Base-by-base conservation (phyloP, 2,797 vertebrate species). In the Coilia nasus region DNA sequence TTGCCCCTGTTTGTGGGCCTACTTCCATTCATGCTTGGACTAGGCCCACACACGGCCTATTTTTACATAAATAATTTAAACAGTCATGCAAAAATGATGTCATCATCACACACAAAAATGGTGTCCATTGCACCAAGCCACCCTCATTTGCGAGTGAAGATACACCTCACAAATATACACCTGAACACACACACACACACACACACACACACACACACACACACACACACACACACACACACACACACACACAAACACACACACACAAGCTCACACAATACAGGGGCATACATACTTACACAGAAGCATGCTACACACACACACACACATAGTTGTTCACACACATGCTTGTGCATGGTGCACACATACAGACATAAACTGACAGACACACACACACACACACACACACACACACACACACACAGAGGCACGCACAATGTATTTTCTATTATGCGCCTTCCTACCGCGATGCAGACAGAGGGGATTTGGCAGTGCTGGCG, bases 1-100 rank as follows among this genome's bases (percentile, higher is more conserved):
- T 94, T 93, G 91, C 91, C 91, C 88, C 92, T 91, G 92, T 93
- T 94, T 94, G 91, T 90, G 71, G 81, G 89, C 88, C 90, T 85
- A 88, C 90, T 89, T 92, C 88, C 90, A 91, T 90, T 83, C 88
- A 59, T 85, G 89, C 89, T 89, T 87, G 91, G 87, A 90, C 87
- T 89, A 82, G 85, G 87, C 87, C 82, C 88, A 82, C 85, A 14
- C 83, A 82, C 50, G 3, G 50, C 50, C 50, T 86, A 60, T 75
- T 86, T 82, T 41, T 41, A 54, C 23, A 87, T 86, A 82, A 83
- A 86, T 83, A 23, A 87, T 83, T 85, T 71, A 59, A 78, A 78
- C 67, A 19, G 25, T 84, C 71, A 67, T 75, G 83, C 46, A 21
- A 64, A 25, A 83, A 41, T 88, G 85, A 84, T 67, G 85, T 80